Evolutionary conservation across 2,113 vertebrate genomes (phyloP).

Genomic region (Spheniscus mendiculus): DNA sequence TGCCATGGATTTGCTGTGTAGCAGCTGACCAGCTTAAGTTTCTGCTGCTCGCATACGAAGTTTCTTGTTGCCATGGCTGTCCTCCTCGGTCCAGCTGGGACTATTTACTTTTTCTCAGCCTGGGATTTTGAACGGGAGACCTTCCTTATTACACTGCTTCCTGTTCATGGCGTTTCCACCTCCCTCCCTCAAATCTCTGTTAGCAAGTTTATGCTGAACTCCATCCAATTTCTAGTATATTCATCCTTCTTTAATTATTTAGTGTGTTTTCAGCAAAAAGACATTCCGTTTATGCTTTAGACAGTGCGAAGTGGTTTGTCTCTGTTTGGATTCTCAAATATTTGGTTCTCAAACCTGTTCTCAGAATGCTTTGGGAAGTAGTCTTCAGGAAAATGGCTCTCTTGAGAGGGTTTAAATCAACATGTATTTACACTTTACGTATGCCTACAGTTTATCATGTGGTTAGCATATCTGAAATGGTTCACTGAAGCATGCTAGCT

Average conservation of each 20-base stretch:
- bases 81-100: neutral
- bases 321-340: neutral
- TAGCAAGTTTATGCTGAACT: neutral
- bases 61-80: neutral
- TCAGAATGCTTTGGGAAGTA: neutral
- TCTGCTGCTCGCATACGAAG: neutral
- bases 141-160: neutral
- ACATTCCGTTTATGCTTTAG: neutral
- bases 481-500: neutral
- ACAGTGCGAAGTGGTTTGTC: neutral
- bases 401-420: neutral
- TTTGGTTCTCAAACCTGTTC: neutral
- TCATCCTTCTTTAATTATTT: neutral
- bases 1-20: constrained; percentile 1
- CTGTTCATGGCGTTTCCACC: neutral
- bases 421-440: neutral
- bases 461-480: neutral
- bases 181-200: neutral
- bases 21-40: constrained; percentile 29
- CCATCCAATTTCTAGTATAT: neutral
- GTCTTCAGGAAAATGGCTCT: neutral
- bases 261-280: neutral
- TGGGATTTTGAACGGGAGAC: neutral
- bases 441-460: fast-evolving
- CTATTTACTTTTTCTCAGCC: neutral